Evolutionary conservation across 2,113 vertebrate genomes (phyloP).

Genomic region (Polyodon spathula): DNA sequence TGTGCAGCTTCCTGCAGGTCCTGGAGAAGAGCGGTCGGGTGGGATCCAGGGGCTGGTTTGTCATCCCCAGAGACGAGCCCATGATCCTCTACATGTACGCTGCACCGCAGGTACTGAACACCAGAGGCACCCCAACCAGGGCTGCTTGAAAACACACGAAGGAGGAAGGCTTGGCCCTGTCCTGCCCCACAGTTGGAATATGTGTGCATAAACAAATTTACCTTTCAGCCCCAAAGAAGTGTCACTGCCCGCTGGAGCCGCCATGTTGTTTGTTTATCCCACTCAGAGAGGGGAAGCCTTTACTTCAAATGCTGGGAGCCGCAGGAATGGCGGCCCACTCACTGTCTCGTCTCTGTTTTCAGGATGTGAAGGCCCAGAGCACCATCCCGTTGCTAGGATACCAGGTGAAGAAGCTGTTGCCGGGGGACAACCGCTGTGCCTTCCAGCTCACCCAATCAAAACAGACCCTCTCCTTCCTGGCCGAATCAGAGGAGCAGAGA

Average conservation of each 20-base stretch:
- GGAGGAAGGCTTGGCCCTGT: too few relatives aligned
- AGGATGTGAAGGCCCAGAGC: conserved; percentile 56
- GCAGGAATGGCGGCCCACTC: too few relatives aligned
- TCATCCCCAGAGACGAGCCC: conserved; percentile 53
- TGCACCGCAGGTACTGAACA: conserved; percentile 52
- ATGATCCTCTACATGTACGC: conserved; percentile 56
- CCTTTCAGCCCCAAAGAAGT: too few relatives aligned
- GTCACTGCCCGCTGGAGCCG: too few relatives aligned
- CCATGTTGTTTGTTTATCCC: too few relatives aligned
- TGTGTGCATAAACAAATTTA: too few relatives aligned
- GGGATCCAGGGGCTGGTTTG: conserved; percentile 46
- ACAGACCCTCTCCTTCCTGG: conserved; percentile 47
- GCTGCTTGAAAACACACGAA: too few relatives aligned
- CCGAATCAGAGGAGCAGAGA: conserved; percentile 46
- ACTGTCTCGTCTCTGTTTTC: not conserved
- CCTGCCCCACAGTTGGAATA: too few relatives aligned
- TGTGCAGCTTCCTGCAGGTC: conserved; percentile 62
- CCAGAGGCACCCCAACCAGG: too few relatives aligned
- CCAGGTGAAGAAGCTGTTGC: conserved; percentile 33
- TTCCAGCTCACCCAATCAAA: conserved; percentile 57
- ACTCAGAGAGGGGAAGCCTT: too few relatives aligned
- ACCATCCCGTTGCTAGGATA: conserved; percentile 63
- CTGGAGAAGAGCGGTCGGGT: conserved; percentile 44
- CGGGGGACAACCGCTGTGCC: conserved; percentile 30
- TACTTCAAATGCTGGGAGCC: too few relatives aligned